These are phyloP conservation scores for Tupaia tana DNA, from an alignment of 2,113 vertebrate species.

Conservation along the genomic window DNA sequence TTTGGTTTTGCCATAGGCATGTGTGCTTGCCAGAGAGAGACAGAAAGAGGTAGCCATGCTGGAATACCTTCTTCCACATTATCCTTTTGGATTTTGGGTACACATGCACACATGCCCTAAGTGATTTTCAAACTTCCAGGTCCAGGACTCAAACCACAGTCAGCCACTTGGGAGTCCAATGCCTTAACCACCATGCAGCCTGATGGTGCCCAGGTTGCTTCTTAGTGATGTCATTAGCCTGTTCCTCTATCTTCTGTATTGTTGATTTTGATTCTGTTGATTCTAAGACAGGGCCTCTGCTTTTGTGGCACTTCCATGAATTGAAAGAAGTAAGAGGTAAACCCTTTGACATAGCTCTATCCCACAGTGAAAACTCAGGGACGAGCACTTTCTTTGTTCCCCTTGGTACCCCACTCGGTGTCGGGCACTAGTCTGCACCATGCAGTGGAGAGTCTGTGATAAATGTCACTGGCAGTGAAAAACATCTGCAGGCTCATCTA, in stretches of 20 bases:
- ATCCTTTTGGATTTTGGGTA: too few species aligned
- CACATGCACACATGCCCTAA: too few species aligned
- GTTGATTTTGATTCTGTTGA: neutral
- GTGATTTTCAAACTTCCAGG: too few species aligned
- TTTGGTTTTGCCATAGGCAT: too few species aligned
- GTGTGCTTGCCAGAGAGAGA: too few species aligned
- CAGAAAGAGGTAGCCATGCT: too few species aligned
- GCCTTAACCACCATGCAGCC: too few species aligned
- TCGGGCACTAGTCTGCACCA: accelerated
- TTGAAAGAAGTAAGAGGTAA: neutral
- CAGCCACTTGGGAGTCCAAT: too few species aligned
- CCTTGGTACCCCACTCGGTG: neutral
- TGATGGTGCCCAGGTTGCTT: neutral
- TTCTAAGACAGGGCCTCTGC: neutral
- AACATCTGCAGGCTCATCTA: neutral
- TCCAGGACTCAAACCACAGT: too few species aligned
- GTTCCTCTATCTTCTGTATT: neutral
- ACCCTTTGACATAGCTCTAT: neutral
- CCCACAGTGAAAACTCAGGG: neutral
- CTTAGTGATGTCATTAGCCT: neutral
- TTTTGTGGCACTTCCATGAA: neutral
- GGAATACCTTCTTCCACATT: too few species aligned
- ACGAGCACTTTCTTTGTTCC: neutral
- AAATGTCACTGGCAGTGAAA: neutral
- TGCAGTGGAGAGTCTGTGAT: accelerated